Conservation (phyloP, 1,140 invertebrate genomes). For the Rhagoletis zephyria region DNA sequence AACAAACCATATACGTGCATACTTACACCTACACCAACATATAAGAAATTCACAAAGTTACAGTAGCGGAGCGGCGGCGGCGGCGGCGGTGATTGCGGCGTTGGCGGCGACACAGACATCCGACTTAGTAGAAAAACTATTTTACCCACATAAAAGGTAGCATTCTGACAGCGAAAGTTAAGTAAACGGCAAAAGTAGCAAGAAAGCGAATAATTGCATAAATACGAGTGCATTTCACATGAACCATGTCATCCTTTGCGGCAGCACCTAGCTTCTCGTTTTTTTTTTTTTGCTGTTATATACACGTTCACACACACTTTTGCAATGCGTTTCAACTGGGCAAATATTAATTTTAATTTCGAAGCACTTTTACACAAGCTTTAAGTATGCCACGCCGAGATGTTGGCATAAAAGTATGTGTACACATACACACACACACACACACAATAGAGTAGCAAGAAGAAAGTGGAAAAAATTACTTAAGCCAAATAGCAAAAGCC, state of each 20-base stretch:
- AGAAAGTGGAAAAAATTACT: not conserved
- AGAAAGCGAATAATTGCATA: slow-evolving; percentile 23
- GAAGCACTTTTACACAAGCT: slow-evolving; percentile 4
- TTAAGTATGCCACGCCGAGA: slow-evolving; percentile 10
- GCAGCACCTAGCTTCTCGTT: not conserved
- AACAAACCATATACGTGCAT: not conserved
- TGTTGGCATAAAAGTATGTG: not conserved
- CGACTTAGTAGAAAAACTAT: not conserved
- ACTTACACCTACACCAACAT: not conserved
- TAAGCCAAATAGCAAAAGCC: slow-evolving; percentile 41
- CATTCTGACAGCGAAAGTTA: slow-evolving; percentile 43
- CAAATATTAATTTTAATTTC: slow-evolving; percentile 52
- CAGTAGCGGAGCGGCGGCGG: not conserved
- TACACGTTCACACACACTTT: not conserved
- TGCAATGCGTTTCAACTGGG: slow-evolving; percentile 32
- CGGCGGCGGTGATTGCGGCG: not conserved
- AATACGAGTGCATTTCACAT: slow-evolving; percentile 5
- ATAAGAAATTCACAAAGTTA: slow-evolving; percentile 32
- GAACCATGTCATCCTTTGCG: not conserved
- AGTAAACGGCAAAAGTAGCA: slow-evolving; percentile 25
- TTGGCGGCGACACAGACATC: not conserved
- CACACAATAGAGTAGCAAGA: not conserved
- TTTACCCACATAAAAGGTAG: slow-evolving; percentile 28
- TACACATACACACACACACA: too few species aligned
- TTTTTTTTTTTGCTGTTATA: not conserved